Evolutionary conservation across 2,888 invertebrate species (phyloP), one percentile per base, ranked within the genome.

Genomic region (Cosmorhoe ocellata): DNA sequence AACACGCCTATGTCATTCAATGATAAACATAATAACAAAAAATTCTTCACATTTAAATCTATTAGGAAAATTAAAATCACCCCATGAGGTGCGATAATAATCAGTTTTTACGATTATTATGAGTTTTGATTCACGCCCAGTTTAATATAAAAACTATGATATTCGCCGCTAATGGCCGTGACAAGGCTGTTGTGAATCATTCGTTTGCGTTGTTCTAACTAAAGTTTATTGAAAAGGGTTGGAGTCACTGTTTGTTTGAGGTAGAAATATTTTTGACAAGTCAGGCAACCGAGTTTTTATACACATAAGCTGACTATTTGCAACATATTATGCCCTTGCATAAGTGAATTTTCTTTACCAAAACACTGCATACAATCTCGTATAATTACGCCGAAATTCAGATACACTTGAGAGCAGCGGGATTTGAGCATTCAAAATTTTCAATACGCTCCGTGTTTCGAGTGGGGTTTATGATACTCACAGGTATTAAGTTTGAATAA

Each of bases 381-480:
- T 37, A 32, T 84, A 83, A 87, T 86, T 84, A 81, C 81, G 66
- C 74, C 78, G 74, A 84, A 86, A 81, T 84, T 81, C 74, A 79
- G 83, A 85, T 84, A 81, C 81, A 76, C 84, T 85, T 78, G 67
- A 82, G 70, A 66, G 70, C 58, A 70, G 82, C 78, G 76, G 84
- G 81, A 82, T 81, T 76, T 37, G 74, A 79, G 80, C 84, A 86
- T 85, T 86, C 87, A 84, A 84, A 84, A 84, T 82, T 79, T 87
- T 86, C 86, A 86, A 87, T 87, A 84, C 85, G 56, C 71, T 69
- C 72, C 77, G 74, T 69, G 72, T 71, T 66, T 64, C 65, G 67
- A 66, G 70, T 67, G 69, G 69, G 73, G 72, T 67, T 73, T 76
- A 58, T 27, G 51, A 36, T 63, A 74, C 71, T 77, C 60, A 81